phyloP scores from a whole-genome alignment of 2,113 vertebrate species.

The Dasyprocta punctata region DNA sequence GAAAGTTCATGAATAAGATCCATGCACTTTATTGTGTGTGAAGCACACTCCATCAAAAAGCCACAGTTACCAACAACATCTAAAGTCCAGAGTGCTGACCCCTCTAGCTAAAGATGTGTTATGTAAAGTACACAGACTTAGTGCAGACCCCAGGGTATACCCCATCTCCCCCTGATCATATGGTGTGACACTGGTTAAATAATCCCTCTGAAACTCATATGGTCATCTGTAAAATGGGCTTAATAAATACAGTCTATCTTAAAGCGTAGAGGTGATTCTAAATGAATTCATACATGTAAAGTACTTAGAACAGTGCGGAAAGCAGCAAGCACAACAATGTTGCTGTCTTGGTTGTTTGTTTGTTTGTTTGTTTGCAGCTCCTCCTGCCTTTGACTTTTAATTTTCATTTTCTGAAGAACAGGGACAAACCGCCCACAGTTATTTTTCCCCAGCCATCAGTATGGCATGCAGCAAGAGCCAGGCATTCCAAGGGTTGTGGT shows the following conservation, averaged over 20 bases:
- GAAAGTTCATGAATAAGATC: neutral
- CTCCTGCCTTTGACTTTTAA: neutral
- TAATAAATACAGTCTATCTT: neutral
- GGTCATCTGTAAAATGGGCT: neutral
- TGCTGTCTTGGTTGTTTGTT: neutral
- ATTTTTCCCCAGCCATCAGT: neutral
- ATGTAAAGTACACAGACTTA: neutral
- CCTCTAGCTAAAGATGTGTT: neutral
- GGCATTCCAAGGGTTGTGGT: constrained; percentile 10
- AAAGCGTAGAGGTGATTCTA: rapidly evolving
- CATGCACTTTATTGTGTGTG: rapidly evolving
- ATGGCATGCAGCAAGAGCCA: neutral
- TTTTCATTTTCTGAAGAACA: neutral
- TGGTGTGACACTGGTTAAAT: neutral
- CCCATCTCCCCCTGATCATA: neutral
- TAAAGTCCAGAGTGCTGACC: neutral
- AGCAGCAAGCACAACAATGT: rapidly evolving
- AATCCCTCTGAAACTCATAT: neutral
- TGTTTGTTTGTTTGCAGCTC: neutral
- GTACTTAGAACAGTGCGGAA: neutral
- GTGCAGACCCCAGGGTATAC: rapidly evolving
- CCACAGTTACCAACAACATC: neutral
- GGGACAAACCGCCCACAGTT: rapidly evolving
- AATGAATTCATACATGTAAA: rapidly evolving
- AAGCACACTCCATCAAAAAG: too few relatives aligned